A percentile compares a stretch with the other conserved stretches of the same genome.
These are phyloP conservation scores for Leuciscus idus DNA, from an alignment of 2,113 vertebrate genomes.

Conservation along the genomic window DNA sequence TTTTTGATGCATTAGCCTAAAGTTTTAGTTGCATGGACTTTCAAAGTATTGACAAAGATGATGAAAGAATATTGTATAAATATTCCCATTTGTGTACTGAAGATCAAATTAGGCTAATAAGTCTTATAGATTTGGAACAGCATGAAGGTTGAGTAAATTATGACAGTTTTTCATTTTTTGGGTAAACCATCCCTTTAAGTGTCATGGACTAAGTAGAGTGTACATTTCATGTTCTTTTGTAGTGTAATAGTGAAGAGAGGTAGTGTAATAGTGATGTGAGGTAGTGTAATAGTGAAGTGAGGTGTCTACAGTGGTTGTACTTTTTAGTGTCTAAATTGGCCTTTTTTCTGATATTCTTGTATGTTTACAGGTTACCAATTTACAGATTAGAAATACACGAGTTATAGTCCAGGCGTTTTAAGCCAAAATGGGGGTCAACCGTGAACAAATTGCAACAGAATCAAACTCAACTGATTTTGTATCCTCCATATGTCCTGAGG, in stretches of 20 bases:
- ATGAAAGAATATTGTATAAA: neutral
- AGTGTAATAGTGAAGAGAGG: neutral
- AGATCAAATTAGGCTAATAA: neutral
- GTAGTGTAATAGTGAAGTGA: neutral
- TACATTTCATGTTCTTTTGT: neutral
- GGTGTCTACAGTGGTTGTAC: neutral
- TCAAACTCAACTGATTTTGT: too few species aligned
- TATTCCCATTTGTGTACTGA: neutral
- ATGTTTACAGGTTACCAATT: neutral
- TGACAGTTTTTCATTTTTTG: neutral
- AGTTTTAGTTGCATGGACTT: neutral
- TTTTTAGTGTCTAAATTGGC: neutral
- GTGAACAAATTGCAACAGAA: too few species aligned
- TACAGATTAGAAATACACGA: neutral
- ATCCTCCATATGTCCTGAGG: too few species aligned
- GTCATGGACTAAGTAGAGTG: neutral
- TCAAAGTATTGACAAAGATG: neutral
- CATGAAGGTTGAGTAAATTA: neutral
- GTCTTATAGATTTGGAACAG: too few species aligned
- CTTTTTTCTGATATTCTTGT: neutral
- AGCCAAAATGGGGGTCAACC: too few species aligned
- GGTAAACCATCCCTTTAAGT: neutral
- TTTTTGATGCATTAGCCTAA: too few species aligned
- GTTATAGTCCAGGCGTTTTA: too few species aligned
- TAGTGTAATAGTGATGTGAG: neutral